phyloP scores from a whole-genome alignment of 2,113 vertebrate genomes.

The Pogonocichla stellata region DNA sequence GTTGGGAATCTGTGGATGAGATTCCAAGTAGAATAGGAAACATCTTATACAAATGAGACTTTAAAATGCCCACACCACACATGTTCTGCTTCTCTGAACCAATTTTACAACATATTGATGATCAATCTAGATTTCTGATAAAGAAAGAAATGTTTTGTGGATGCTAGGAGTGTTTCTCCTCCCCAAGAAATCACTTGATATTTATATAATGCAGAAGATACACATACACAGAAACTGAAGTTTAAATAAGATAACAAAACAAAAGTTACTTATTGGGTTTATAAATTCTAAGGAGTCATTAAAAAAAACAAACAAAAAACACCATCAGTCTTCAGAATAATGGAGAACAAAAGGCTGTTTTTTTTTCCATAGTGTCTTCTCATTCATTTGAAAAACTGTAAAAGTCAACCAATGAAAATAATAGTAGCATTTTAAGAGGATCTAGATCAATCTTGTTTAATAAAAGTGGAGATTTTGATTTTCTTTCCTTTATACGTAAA shows the following conservation, averaged over 20 bases:
- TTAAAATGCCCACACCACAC: neutral
- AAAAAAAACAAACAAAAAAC: neutral
- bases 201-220: neutral
- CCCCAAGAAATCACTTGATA: neutral
- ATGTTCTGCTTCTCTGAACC: neutral
- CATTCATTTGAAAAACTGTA: neutral
- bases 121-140: neutral
- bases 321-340: neutral
- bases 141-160: neutral
- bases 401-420: neutral
- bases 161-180: neutral
- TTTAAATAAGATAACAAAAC: neutral
- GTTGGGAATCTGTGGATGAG: slow-evolving; percentile 68
- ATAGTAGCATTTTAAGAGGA: neutral
- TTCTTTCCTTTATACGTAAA: neutral
- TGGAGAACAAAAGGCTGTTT: neutral
- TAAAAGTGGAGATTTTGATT: neutral
- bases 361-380: neutral
- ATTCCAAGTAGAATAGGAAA: slow-evolving; percentile 71
- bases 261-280: neutral
- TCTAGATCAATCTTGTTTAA: neutral
- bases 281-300: neutral
- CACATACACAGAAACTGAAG: neutral
- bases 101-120: neutral
- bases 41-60: slow-evolving; percentile 53